These are phyloP conservation scores for Pterophyllum scalare DNA, from an alignment of 2,113 vertebrate genomes.

Conservation along the genomic window DNA sequence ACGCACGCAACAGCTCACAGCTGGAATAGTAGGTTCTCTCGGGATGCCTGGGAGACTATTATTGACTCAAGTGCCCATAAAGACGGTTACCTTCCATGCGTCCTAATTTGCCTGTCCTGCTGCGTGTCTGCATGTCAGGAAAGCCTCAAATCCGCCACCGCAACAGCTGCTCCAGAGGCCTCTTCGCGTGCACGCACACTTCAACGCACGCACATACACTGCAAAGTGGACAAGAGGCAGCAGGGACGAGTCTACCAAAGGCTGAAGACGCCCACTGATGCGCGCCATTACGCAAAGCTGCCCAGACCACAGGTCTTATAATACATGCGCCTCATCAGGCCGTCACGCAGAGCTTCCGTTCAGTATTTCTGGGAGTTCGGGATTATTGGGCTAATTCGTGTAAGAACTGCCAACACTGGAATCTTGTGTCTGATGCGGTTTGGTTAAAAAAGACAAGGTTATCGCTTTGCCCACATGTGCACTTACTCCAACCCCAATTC, in stretches of 20 bases:
- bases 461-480: not conserved
- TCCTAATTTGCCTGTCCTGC: constrained; percentile 27
- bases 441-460: not conserved
- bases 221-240: constrained; percentile 19
- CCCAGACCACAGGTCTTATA: constrained; percentile 19
- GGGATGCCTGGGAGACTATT: constrained; percentile 4
- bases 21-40: constrained; percentile 7
- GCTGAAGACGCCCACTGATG: constrained; percentile 41
- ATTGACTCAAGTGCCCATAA: constrained; percentile 20
- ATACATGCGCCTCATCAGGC: not conserved
- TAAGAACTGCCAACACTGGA: not conserved
- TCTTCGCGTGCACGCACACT: not conserved
- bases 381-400: constrained; percentile 9
- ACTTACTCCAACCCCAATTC: not conserved
- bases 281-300: constrained; percentile 59
- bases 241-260: constrained; percentile 25
- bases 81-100: constrained; percentile 9
- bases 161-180: constrained; percentile 53
- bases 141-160: constrained; percentile 40
- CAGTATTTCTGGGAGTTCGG: constrained; percentile 20
- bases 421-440: not conserved
- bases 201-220: constrained; percentile 6
- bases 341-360: not conserved
- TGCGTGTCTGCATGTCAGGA: constrained; percentile 24
- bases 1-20: constrained; percentile 13